Percentiles rank a stretch among this genome's conserved stretches.
Conservation (phyloP, 2,113 vertebrate species). For the Sturnira hondurensis region DNA sequence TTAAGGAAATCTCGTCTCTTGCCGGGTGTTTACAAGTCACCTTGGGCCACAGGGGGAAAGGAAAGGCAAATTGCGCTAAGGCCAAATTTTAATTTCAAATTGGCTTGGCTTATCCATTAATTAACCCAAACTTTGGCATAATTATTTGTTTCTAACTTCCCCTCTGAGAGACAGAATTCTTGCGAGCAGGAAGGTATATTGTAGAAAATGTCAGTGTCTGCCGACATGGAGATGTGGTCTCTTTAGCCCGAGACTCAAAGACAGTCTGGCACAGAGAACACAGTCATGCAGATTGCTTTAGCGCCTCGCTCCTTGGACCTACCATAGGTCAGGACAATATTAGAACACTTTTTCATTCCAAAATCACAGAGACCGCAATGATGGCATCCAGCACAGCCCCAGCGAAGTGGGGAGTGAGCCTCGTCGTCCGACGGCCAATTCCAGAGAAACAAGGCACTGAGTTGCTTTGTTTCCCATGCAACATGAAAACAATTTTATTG, state of each 20-base stretch:
- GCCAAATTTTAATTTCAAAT: slow-evolving; percentile 50
- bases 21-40: neutral
- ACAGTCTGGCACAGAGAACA: neutral
- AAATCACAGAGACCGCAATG: slow-evolving; percentile 11
- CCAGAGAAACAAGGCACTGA: slow-evolving; percentile 37
- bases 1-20: neutral
- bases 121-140: neutral
- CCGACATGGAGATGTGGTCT: neutral
- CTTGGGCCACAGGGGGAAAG: neutral
- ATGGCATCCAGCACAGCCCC: slow-evolving; percentile 26
- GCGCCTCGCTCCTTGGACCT: neutral
- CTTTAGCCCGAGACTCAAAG: slow-evolving; percentile 31
- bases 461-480: slow-evolving; percentile 32
- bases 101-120: slow-evolving; percentile 4
- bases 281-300: slow-evolving; percentile 20
- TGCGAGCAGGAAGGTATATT: neutral
- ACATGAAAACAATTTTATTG: slow-evolving; percentile 45
- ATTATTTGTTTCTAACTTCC: slow-evolving; percentile 34
- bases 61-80: neutral
- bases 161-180: neutral
- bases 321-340: slow-evolving; percentile 25
- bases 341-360: slow-evolving; percentile 57
- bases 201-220: neutral
- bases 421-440: slow-evolving; percentile 23
- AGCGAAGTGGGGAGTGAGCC: neutral